A percentile compares a stretch with the other conserved stretches of the same genome.
Evolutionary conservation across 2,888 invertebrate species (phyloP).

Genomic region (Tetragnatha montana): DNA sequence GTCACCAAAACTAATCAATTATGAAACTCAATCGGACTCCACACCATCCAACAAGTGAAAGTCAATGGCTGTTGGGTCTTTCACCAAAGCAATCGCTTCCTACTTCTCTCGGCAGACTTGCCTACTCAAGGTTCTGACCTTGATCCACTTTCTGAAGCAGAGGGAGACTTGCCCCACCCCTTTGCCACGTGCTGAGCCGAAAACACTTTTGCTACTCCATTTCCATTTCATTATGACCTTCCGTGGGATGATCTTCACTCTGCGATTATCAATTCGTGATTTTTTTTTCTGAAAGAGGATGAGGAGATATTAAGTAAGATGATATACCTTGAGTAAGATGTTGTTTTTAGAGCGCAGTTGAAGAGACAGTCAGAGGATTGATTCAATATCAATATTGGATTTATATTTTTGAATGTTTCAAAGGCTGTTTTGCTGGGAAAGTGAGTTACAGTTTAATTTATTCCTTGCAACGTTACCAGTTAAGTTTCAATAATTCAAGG

Average conservation of each 20-base stretch:
- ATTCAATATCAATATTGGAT: neutral
- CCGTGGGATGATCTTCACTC: slow-evolving; percentile 1
- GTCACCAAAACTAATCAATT: too few relatives aligned
- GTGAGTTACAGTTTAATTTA: too few relatives aligned
- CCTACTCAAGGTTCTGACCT: slow-evolving; percentile 53
- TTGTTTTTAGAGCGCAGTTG: neutral
- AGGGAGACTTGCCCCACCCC: slow-evolving; percentile 24
- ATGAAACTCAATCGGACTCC: neutral
- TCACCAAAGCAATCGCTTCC: slow-evolving; percentile 35
- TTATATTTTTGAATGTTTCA: neutral
- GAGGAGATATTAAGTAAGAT: neutral
- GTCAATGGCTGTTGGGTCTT: slow-evolving; percentile 63
- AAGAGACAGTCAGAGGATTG: neutral
- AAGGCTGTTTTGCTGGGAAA: too few relatives aligned
- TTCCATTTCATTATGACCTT: slow-evolving; percentile 53
- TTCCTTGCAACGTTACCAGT: too few relatives aligned
- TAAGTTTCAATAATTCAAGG: too few relatives aligned
- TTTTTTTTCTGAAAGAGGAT: neutral
- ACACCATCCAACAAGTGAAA: neutral
- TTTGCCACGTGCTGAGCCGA: slow-evolving; percentile 6
- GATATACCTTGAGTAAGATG: too few relatives aligned
- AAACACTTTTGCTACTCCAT: slow-evolving; percentile 43
- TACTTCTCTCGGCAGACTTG: slow-evolving; percentile 21
- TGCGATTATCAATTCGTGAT: neutral
- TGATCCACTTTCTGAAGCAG: slow-evolving; percentile 59